Percentiles rank a stretch among this genome's conserved stretches.
Evolutionary conservation across 2,888 invertebrate genomes (phyloP).

Genomic region (Cryptocephalus primarius): DNA sequence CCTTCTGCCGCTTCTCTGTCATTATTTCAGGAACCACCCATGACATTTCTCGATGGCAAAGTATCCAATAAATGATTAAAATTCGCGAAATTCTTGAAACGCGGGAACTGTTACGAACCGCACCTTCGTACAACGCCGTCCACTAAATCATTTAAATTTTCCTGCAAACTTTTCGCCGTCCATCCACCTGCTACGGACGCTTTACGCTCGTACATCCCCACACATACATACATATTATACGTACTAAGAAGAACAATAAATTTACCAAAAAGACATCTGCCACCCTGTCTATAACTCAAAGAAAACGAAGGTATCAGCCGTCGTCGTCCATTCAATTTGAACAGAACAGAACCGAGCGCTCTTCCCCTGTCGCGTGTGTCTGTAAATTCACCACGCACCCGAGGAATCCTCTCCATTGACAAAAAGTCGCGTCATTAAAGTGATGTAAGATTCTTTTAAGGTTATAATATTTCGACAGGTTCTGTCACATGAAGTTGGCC

Average conservation of each 20-base stretch:
- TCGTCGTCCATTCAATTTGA: conserved; percentile 12
- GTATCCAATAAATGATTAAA: too few species aligned
- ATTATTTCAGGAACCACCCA: too few species aligned
- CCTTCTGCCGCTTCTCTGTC: too few species aligned
- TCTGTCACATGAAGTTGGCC: conserved; percentile 16
- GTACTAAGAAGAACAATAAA: conserved; percentile 20
- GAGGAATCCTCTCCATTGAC: conserved; percentile 24
- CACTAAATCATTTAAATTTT: too few species aligned
- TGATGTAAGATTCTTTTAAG: conserved; percentile 31
- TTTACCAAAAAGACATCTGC: conserved; percentile 18
- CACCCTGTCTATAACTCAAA: conserved; percentile 12
- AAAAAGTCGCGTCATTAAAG: conserved; percentile 33
- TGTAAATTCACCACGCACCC: conserved; percentile 31
- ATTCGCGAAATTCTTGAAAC: too few species aligned
- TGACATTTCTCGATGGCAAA: too few species aligned
- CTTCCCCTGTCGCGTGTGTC: conserved; percentile 23
- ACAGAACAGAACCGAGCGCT: too few species aligned
- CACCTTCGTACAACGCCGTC: too few species aligned
- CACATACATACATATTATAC: conserved; percentile 10
- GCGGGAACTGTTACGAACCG: too few species aligned
- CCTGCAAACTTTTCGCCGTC: too few species aligned
- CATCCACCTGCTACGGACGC: too few species aligned
- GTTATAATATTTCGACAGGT: conserved; percentile 28
- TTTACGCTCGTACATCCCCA: too few species aligned
- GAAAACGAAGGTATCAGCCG: conserved; percentile 18